Evolutionary conservation across 1,140 invertebrate genomes (phyloP).

Genomic region (Camponotus floridanus): DNA sequence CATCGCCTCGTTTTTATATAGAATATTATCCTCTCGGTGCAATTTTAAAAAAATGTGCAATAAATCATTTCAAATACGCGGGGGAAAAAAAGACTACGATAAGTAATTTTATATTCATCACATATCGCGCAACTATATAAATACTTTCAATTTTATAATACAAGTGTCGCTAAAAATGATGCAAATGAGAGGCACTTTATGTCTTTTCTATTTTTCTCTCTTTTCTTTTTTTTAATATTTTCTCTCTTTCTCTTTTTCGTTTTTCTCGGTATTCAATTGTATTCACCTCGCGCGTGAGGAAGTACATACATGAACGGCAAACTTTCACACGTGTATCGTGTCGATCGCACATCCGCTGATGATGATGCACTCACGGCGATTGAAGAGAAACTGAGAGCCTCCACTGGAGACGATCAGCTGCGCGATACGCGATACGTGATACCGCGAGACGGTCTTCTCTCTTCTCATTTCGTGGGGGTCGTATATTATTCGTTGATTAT

Average conservation of each 20-base stretch:
- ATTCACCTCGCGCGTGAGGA: neutral
- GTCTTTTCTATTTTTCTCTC: too few species aligned
- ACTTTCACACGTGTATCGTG: slow-evolving; percentile 74
- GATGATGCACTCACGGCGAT: slow-evolving; percentile 75
- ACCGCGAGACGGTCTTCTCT: neutral
- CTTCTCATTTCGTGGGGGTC: slow-evolving; percentile 1
- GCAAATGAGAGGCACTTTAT: too few species aligned
- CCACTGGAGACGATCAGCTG: neutral
- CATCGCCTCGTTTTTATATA: neutral
- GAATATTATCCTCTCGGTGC: neutral
- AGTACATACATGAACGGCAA: slow-evolving; percentile 20
- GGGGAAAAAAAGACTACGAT: neutral
- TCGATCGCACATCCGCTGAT: slow-evolving; percentile 41
- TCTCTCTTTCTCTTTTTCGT: too few species aligned
- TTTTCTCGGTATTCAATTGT: neutral
- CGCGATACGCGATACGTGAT: slow-evolving; percentile 1
- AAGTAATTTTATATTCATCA: neutral
- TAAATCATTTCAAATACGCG: neutral
- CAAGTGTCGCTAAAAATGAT: too few species aligned
- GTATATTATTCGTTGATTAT: neutral
- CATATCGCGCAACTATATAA: neutral
- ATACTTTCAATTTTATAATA: neutral
- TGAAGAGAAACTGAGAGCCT: slow-evolving; percentile 83
- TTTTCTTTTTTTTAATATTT: too few species aligned
- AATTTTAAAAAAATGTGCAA: neutral